Evolutionary conservation across 2,888 invertebrate species (phyloP).

Genomic region (Rhogogaster chlorosoma): DNA sequence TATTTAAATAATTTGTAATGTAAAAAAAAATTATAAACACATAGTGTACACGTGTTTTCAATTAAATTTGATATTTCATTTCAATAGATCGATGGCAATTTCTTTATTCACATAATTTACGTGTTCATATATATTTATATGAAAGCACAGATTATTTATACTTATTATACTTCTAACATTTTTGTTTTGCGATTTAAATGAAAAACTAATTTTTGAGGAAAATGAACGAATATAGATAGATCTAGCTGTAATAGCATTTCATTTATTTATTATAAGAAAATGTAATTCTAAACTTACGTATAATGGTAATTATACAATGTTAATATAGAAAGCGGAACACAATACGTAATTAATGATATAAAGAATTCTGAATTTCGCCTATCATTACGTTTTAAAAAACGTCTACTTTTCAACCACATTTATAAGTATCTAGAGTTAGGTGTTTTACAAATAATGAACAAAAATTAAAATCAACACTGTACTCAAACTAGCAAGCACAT

Average conservation of each 20-base stretch:
- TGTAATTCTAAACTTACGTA: constrained; percentile 38
- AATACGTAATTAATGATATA: background rate
- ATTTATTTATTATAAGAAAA: constrained; percentile 33
- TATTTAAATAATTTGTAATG: background rate
- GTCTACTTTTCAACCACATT: background rate
- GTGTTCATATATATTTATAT: background rate
- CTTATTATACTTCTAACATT: background rate
- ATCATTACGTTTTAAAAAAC: background rate
- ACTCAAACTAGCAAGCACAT: constrained; percentile 31
- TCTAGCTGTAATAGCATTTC: background rate
- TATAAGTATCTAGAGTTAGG: constrained; percentile 26
- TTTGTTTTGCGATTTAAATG: background rate
- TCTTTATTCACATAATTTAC: background rate
- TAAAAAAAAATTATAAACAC: background rate
- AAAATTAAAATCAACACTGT: constrained; percentile 12
- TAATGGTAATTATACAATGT: constrained; percentile 19
- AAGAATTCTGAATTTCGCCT: constrained; percentile 9
- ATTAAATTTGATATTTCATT: background rate
- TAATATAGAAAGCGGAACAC: constrained; percentile 26
- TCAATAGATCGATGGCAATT: background rate
- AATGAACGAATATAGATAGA: background rate
- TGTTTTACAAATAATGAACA: constrained; percentile 29
- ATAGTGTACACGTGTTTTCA: background rate
- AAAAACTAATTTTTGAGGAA: background rate
- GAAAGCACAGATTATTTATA: background rate